phyloP scores from a whole-genome alignment of 2,797 vertebrate genomes.

The Kryptopterus vitreolus region DNA sequence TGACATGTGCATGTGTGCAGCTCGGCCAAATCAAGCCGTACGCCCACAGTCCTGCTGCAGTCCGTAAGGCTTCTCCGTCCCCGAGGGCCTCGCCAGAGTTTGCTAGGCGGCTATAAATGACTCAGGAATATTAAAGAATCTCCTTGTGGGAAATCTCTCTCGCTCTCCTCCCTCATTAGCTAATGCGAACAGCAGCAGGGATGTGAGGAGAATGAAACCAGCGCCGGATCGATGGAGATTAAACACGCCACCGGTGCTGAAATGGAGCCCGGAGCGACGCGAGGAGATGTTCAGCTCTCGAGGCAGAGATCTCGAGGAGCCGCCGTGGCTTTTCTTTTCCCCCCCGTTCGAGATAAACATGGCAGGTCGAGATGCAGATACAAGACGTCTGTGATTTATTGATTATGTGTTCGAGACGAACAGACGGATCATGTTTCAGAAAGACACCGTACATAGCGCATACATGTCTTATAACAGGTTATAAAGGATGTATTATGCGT shows the following conservation, averaged over 20 bases:
- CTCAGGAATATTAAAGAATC: constrained; percentile 52
- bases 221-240: constrained; percentile 29
- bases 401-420: constrained; percentile 1
- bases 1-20: neutral
- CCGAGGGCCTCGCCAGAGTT: constrained; percentile 20
- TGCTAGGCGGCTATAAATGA: constrained; percentile 40
- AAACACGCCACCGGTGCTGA: constrained; percentile 13
- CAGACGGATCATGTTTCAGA: neutral
- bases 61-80: constrained; percentile 29
- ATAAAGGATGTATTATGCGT: neutral
- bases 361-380: constrained; percentile 20
- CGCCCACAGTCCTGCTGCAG: constrained; percentile 37
- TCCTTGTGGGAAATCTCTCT: constrained; percentile 48
- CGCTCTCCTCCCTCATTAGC: constrained; percentile 53
- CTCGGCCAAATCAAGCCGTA: neutral
- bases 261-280: neutral
- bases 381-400: constrained; percentile 21
- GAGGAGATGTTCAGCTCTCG: neutral
- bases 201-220: constrained; percentile 56
- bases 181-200: constrained; percentile 49
- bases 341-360: constrained; percentile 1
- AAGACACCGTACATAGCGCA: neutral
- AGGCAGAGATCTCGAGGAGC: neutral
- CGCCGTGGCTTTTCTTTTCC: neutral
- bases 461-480: neutral